phyloP scores from a whole-genome alignment of 2,797 vertebrate genomes.

The Spondyliosoma cantharus region DNA sequence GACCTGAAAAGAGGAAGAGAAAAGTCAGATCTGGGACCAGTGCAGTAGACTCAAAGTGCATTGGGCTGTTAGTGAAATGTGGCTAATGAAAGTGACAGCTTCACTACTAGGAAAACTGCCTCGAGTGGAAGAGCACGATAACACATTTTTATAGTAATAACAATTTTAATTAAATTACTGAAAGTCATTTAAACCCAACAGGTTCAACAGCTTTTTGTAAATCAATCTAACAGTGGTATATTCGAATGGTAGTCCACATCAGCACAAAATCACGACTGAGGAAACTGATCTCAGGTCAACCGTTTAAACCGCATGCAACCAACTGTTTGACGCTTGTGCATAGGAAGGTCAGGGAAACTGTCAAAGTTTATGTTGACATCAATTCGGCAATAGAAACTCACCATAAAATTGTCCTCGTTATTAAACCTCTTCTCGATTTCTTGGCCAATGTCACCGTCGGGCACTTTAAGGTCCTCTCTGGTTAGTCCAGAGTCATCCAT shows the following conservation, averaged over 20 bases:
- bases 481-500: conserved; percentile 87
- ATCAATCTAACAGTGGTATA: neutral
- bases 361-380: neutral
- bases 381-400: conserved; percentile 63
- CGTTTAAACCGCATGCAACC: neutral
- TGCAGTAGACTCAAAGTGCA: neutral
- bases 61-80: neutral
- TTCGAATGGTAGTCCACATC: neutral
- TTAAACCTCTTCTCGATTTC: conserved; percentile 87
- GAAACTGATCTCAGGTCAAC: neutral
- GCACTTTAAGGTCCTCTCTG: conserved; percentile 91
- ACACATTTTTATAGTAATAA: neutral
- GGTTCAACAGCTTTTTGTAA: neutral
- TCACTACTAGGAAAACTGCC: neutral
- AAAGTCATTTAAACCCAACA: neutral
- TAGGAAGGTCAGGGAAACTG: neutral
- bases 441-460: conserved; percentile 89
- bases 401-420: conserved; percentile 86
- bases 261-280: neutral
- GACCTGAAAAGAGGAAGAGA: conserved; percentile 79
- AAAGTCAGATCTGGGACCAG: neutral
- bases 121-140: neutral
- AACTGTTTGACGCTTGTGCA: neutral
- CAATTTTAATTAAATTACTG: no score
- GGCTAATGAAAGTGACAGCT: neutral